Percentiles rank a stretch among this genome's conserved stretches.
These are phyloP conservation scores for Pachliopta kotzebuea DNA, from an alignment of 2,888 invertebrate genomes.

Conservation along the genomic window DNA sequence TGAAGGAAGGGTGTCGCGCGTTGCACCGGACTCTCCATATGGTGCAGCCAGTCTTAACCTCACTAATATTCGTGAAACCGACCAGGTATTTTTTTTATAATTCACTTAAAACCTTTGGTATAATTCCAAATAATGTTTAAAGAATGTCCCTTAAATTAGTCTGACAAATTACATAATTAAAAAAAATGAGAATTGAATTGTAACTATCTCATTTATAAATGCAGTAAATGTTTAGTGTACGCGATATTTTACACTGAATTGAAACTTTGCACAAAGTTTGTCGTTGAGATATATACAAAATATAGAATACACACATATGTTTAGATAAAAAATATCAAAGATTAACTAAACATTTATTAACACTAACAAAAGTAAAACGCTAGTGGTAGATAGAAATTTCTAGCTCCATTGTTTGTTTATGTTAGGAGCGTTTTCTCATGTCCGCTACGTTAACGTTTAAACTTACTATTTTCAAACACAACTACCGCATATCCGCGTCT, in stretches of 20 bases:
- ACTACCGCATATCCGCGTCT: constrained; percentile 11
- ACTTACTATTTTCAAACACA: constrained; percentile 17
- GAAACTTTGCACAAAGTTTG: too few species aligned
- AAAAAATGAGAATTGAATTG: too few species aligned
- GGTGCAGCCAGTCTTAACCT: constrained; percentile 97
- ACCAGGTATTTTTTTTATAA: constrained; percentile 77
- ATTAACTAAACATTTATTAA: too few species aligned
- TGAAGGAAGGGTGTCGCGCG: constrained; percentile 94
- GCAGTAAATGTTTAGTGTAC: too few species aligned
- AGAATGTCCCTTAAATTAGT: neutral
- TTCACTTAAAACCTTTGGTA: too few species aligned
- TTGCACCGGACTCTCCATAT: constrained; percentile 92
- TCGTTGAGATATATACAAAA: too few species aligned
- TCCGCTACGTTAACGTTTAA: constrained; percentile 4
- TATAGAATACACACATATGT: too few species aligned
- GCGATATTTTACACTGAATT: too few species aligned
- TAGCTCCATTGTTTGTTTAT: constrained; percentile 20
- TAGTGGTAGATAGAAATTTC: constrained; percentile 22
- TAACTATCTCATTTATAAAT: too few species aligned
- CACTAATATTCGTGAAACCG: constrained; percentile 95
- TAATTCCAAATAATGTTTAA: neutral
- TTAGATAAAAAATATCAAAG: too few species aligned
- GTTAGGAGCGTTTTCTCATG: constrained; percentile 14
- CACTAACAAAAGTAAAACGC: too few species aligned
- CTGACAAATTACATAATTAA: too few species aligned